Base-by-base conservation (phyloP, 2,888 invertebrate species). In the Latrodectus elegans region DNA sequence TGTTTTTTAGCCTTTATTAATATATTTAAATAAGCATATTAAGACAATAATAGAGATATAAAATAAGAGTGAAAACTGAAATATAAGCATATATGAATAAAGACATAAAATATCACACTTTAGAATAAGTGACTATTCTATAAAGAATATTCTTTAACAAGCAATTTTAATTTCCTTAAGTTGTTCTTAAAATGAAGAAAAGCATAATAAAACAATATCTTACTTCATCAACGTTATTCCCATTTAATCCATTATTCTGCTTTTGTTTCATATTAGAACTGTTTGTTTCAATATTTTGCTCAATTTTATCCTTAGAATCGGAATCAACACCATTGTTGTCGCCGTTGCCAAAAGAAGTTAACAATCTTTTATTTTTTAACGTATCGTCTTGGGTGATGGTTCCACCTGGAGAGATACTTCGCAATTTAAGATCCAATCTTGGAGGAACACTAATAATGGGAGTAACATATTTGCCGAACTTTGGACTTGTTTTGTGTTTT, bases 401-500 rank as follows among this genome's bases (percentile, higher is more conserved):
- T 38, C 38, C 38, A 38, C 38, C 38, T 38, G 38, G 38, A 38
- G 38, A 38, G 38, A 38, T 6, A 38, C 38, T 38, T 38, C 38
- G 38, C 6, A 38, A 38, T 38, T 38, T 38, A 38, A 38, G 38
- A 38, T 38, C 38, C 38, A 38, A 38, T 38, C 38, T 38, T 1
- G 38, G 38, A 0, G 38, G 38, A 38, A 38, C 6, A 38, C 6
- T 38, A 38, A 38, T 38, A 38, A 38, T 38, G 2, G 38, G 38
- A 38, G 38, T 38, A 38, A 38, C 38, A 38, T 38, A n/a, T 49
- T 82, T 82, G 15, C 68, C 82, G 15, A 82, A 70, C 52, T 84
- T 84, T 15, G 84, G 84, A 65, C 84, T 84, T 15, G 73, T 68
- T 52, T 78, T 84, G 12, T 22, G 65, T 17, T 84, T 84, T 0